Percentiles rank a stretch among this genome's conserved stretches.
Conservation (phyloP, 2,797 vertebrate species). For the Helostoma temminkii region DNA sequence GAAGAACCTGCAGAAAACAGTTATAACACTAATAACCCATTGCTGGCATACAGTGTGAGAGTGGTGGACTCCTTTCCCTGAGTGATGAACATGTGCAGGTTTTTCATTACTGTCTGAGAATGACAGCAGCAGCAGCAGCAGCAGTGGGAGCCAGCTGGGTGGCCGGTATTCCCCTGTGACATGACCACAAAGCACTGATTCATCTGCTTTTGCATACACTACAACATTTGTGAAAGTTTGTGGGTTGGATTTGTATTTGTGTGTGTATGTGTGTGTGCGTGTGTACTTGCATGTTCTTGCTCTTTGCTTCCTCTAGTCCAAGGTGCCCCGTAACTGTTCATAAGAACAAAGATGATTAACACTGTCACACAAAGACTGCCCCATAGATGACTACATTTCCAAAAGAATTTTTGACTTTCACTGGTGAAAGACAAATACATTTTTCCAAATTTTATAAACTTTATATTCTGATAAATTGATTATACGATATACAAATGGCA, state of each 20-base stretch:
- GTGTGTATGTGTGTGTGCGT: slow-evolving; percentile 8
- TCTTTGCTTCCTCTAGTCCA: slow-evolving; percentile 1
- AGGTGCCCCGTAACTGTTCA: background rate
- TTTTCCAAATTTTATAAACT: too few species aligned
- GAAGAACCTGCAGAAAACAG: background rate
- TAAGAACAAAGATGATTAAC: background rate
- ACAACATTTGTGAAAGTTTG: slow-evolving; percentile 47
- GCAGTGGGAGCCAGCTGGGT: slow-evolving; percentile 48
- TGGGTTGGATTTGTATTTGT: slow-evolving; percentile 5
- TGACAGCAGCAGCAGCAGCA: slow-evolving; percentile 21
- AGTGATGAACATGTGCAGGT: slow-evolving; percentile 3
- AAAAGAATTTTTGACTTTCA: too few species aligned
- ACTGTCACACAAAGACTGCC: too few species aligned
- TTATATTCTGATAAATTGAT: too few species aligned
- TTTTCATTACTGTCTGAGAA: slow-evolving; percentile 23
- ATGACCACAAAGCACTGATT: slow-evolving; percentile 68
- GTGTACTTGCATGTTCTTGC: background rate
- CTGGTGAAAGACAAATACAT: too few species aligned
- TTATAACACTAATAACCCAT: background rate
- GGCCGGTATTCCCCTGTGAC: slow-evolving; percentile 49
- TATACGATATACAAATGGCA: too few species aligned
- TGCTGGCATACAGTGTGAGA: background rate
- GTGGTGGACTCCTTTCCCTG: background rate
- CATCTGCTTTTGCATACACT: slow-evolving; percentile 64
- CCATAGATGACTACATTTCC: too few species aligned